phyloP scores from a whole-genome alignment of 2,797 vertebrate genomes.

The Rhyacichthys aspro region DNA sequence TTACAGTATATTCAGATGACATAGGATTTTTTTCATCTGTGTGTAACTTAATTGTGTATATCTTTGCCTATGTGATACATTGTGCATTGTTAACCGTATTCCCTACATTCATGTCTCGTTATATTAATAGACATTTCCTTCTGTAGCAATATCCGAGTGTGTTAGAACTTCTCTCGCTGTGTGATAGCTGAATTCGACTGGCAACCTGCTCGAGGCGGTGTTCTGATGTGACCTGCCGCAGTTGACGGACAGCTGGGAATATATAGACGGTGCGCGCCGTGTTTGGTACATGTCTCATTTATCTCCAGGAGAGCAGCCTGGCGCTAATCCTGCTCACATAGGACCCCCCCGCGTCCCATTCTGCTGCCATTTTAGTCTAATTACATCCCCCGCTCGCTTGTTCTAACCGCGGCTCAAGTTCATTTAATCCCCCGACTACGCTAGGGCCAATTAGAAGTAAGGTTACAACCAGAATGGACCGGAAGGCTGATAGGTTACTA shows the following conservation, averaged over 20 bases:
- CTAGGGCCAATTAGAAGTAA: conserved; percentile 14
- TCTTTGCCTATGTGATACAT: conserved; percentile 7
- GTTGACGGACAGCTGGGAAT: conserved; percentile 5
- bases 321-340: not conserved
- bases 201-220: conserved; percentile 18
- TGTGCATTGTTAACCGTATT: conserved; percentile 8
- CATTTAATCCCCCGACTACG: conserved; percentile 23
- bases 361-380: conserved; percentile 12
- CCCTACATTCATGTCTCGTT: conserved; percentile 10
- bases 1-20: not conserved
- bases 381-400: conserved; percentile 5
- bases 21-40: conserved; percentile 8
- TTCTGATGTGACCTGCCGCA: conserved; percentile 2
- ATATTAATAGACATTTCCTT: conserved; percentile 29
- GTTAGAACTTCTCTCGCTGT: conserved; percentile 41
- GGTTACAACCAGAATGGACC: conserved; percentile 15
- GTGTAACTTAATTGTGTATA: too few species aligned
- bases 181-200: conserved; percentile 40
- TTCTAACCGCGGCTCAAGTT: conserved; percentile 20
- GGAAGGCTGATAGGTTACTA: conserved; percentile 11
- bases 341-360: conserved; percentile 25
- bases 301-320: not conserved
- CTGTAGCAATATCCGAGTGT: conserved; percentile 70
- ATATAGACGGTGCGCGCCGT: conserved; percentile 3
- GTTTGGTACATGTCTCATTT: conserved; percentile 12